These are phyloP conservation scores for Strix aluco DNA, from an alignment of 2,113 vertebrate species.

Conservation along the genomic window DNA sequence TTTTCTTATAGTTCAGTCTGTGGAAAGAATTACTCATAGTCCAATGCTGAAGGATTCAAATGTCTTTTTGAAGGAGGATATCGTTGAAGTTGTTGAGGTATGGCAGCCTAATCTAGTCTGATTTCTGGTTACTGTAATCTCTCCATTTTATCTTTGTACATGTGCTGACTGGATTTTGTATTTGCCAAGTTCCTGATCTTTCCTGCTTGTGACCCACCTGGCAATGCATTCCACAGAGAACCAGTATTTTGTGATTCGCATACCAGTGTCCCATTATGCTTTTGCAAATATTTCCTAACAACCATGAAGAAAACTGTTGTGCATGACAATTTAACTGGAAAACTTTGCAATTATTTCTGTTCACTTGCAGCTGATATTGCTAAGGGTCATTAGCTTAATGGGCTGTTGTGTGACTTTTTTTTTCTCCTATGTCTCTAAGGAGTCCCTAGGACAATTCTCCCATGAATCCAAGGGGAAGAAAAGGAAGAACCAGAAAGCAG, in stretches of 20 bases:
- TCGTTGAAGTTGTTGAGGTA: neutral
- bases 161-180: neutral
- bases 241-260: neutral
- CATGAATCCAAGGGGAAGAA: neutral
- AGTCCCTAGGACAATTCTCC: neutral
- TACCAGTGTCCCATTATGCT: neutral
- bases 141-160: neutral
- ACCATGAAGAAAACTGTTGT: neutral
- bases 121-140: neutral
- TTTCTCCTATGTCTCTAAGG: neutral
- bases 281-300: neutral
- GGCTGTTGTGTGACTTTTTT: neutral
- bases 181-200: neutral
- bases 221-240: neutral
- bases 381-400: conserved; percentile 35
- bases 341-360: conserved; percentile 29
- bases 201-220: neutral
- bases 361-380: neutral
- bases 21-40: neutral
- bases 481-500: neutral
- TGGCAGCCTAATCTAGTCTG: neutral
- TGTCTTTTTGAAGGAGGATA: neutral
- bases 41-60: neutral
- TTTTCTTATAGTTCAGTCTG: neutral
- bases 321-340: conserved; percentile 32